Evolutionary conservation across 2,888 invertebrate genomes (phyloP).

Genomic region (Acronicta leporina): DNA sequence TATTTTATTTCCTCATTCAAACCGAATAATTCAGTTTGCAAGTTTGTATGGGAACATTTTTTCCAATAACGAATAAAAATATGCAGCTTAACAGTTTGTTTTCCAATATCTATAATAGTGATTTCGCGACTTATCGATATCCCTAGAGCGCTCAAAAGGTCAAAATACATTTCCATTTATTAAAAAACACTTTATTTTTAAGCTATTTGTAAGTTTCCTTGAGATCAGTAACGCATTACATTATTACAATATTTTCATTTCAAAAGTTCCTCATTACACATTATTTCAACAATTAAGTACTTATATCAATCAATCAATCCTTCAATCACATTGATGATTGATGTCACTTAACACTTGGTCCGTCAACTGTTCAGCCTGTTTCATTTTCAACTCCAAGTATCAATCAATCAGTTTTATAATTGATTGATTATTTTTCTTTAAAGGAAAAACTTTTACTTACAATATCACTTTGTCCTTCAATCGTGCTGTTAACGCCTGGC

Average conservation of each 20-base stretch:
- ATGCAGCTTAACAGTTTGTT: not conserved
- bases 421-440: slow-evolving; percentile 22
- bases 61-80: too few relatives aligned
- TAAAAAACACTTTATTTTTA: not conserved
- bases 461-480: slow-evolving; percentile 21
- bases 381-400: slow-evolving; percentile 6
- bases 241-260: slow-evolving; percentile 25
- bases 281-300: slow-evolving; percentile 42
- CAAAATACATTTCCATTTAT: not conserved
- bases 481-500: slow-evolving; percentile 25
- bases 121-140: not conserved
- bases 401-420: slow-evolving; percentile 2
- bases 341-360: slow-evolving; percentile 48
- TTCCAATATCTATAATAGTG: not conserved
- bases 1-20: not conserved
- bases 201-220: slow-evolving; percentile 5
- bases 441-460: slow-evolving; percentile 13
- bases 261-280: slow-evolving; percentile 27
- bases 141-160: not conserved
- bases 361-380: slow-evolving; percentile 26
- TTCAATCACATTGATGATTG: slow-evolving; percentile 51
- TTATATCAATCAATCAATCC: slow-evolving; percentile 48
- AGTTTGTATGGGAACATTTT: too few relatives aligned
- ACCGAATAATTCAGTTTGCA: not conserved
- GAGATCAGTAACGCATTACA: slow-evolving; percentile 49